Conservation (phyloP, 2,113 vertebrate genomes). For the Climacteris rufus region DNA sequence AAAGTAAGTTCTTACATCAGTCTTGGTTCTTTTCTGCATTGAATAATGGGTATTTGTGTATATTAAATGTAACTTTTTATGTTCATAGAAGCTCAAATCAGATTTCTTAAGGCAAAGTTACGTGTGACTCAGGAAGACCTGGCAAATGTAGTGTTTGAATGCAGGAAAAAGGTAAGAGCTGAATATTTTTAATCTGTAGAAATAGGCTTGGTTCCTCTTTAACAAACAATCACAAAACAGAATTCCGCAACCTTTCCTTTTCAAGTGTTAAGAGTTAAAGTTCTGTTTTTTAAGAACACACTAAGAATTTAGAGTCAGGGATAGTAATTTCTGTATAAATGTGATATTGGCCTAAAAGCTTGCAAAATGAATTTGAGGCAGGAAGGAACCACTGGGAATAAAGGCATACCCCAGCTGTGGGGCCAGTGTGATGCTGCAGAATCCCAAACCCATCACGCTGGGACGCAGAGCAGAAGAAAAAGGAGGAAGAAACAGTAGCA, state of each 20-base stretch:
- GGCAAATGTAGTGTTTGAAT: constrained; percentile 80
- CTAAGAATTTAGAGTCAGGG: neutral
- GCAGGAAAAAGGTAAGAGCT: constrained; percentile 83
- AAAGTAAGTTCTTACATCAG: neutral
- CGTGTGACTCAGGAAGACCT: constrained; percentile 87
- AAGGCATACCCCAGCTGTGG: neutral
- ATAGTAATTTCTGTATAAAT: neutral
- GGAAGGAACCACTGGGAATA: neutral
- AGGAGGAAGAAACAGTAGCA: neutral
- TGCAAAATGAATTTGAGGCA: neutral
- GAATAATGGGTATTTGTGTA: neutral
- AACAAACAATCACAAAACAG: neutral
- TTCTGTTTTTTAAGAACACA: rapidly evolving
- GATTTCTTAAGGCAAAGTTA: constrained; percentile 89
- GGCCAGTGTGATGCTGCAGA: neutral
- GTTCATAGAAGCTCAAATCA: constrained; percentile 84
- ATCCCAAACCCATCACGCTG: neutral
- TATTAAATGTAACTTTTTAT: constrained; percentile 10
- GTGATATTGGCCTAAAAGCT: neutral
- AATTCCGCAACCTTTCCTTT: neutral
- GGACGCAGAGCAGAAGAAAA: neutral
- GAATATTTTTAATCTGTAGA: neutral
- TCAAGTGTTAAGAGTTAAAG: neutral
- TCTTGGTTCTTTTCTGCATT: neutral
- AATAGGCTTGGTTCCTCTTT: neutral